A percentile compares a stretch with the other conserved stretches of the same genome.
phyloP scores from a whole-genome alignment of 2,113 vertebrate genomes.

The Gallinago media region DNA sequence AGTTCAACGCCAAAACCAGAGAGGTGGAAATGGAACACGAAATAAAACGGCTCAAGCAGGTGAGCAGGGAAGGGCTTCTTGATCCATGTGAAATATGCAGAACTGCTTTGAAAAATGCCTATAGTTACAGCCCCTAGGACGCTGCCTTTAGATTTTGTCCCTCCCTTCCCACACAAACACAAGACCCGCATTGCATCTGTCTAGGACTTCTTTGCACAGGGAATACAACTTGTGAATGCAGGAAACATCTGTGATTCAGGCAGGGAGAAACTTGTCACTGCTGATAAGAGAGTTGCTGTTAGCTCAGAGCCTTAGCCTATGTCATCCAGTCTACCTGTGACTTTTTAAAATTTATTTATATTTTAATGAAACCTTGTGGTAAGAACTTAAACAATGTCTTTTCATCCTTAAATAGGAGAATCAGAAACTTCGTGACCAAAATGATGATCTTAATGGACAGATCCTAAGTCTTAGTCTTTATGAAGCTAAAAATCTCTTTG shows the following conservation, averaged over 20 bases:
- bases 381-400: background rate
- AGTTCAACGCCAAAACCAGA: constrained; percentile 87
- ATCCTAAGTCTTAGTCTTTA: constrained; percentile 95
- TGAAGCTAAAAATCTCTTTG: constrained; percentile 96
- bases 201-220: background rate
- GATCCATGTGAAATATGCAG: background rate
- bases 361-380: background rate
- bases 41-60: constrained; percentile 94
- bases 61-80: constrained; percentile 43
- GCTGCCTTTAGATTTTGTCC: background rate
- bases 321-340: background rate
- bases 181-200: rapidly evolving
- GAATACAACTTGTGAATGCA: background rate
- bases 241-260: background rate
- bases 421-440: constrained; percentile 94
- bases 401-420: constrained; percentile 84
- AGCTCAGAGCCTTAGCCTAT: background rate
- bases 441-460: constrained; percentile 95
- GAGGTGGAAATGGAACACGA: constrained; percentile 96
- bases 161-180: background rate
- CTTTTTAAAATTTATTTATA: background rate
- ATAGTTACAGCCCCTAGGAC: background rate
- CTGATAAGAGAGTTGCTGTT: background rate
- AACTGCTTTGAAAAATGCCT: background rate
- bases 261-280: background rate